Evolutionary conservation across 1,140 invertebrate genomes (phyloP).

Genomic region (Sarcophaga bullata): DNA sequence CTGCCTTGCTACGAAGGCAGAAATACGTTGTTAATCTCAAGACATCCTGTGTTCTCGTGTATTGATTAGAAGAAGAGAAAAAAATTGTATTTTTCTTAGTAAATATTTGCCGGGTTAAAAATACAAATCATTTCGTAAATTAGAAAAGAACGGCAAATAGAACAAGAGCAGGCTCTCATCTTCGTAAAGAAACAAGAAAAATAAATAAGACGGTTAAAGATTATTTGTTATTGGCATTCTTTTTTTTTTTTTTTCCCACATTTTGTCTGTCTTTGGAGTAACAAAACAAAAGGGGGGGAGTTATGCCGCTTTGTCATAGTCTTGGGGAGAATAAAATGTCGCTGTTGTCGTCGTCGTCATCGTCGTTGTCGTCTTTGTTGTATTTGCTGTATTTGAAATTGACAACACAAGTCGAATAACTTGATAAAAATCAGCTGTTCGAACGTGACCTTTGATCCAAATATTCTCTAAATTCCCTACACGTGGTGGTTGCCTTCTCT

Average conservation of each 20-base stretch:
- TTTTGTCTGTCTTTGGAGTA: background rate
- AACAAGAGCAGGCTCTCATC: background rate
- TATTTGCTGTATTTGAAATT: background rate
- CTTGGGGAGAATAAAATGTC: background rate
- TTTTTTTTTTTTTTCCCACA: background rate
- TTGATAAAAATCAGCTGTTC: conserved; percentile 24
- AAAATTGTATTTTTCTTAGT: background rate
- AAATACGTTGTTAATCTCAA: no score
- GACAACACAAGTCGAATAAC: conserved; percentile 21
- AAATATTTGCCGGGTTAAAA: conserved; percentile 7
- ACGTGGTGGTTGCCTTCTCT: background rate
- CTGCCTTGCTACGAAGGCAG: background rate
- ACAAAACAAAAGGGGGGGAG: no score
- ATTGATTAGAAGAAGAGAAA: background rate
- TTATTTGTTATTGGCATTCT: conserved; percentile 4
- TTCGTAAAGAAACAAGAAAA: background rate
- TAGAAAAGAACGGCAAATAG: background rate
- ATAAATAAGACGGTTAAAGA: background rate
- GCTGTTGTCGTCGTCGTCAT: background rate
- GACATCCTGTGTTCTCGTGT: background rate
- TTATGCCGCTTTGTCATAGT: background rate
- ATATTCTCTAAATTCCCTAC: background rate
- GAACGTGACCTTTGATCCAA: conserved; percentile 19
- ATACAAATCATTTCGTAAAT: conserved; percentile 10
- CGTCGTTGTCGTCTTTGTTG: no score